A percentile compares a stretch with the other conserved stretches of the same genome.
These are phyloP conservation scores for Menura novaehollandiae DNA, from an alignment of 2,113 vertebrate genomes.

Conservation along the genomic window DNA sequence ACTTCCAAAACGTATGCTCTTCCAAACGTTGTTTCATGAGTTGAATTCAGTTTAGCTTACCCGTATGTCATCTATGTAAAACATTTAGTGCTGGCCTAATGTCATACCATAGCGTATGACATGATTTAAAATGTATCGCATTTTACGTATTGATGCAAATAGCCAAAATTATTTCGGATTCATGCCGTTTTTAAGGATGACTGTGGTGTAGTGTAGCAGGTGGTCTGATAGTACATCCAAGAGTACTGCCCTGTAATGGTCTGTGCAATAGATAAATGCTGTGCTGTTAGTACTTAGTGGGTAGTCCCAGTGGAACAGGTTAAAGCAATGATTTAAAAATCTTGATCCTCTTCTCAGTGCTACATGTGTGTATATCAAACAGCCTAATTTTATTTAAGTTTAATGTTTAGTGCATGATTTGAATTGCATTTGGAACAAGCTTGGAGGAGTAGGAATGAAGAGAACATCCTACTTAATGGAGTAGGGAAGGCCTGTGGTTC, in stretches of 20 bases:
- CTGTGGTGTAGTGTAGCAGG: background rate
- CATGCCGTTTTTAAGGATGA: background rate
- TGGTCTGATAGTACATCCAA: background rate
- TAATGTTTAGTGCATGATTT: background rate
- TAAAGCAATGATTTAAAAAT: background rate
- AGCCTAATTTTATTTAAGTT: background rate
- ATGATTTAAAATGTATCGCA: fast-evolving
- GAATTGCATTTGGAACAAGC: background rate
- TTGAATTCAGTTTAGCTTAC: background rate
- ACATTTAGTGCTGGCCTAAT: background rate
- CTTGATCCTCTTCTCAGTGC: fast-evolving
- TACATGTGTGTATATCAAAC: background rate
- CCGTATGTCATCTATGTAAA: background rate
- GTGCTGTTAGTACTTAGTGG: background rate
- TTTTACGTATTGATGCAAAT: background rate
- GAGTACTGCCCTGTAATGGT: background rate
- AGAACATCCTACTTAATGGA: background rate
- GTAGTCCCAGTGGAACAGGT: background rate
- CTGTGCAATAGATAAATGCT: background rate
- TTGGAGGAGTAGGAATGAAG: background rate
- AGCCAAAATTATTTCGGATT: background rate
- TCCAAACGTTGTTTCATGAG: background rate
- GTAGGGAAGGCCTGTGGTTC: background rate
- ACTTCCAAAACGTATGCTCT: background rate
- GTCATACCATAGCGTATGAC: fast-evolving